Conservation (phyloP, 2,113 vertebrate species). For the Catagonus wagneri region DNA sequence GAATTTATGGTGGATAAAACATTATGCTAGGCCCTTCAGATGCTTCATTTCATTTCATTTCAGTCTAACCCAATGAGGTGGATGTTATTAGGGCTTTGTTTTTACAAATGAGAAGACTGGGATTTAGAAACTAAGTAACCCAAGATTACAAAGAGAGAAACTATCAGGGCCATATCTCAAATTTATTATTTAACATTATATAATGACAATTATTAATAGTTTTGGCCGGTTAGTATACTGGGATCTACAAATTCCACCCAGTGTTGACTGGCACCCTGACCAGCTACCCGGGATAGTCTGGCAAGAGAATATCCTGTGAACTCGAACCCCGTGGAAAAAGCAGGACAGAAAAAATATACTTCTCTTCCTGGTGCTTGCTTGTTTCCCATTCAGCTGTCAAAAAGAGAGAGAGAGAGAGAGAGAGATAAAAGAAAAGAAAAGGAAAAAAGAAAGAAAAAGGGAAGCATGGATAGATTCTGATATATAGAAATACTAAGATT, state of each 20-base stretch:
- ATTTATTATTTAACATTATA: neutral
- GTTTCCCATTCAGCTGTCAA: neutral
- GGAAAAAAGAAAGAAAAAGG: no score
- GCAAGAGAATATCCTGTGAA: neutral
- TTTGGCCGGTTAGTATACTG: neutral
- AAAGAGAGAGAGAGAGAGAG: neutral
- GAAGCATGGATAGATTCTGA: neutral
- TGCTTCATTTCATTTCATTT: neutral
- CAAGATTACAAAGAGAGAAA: neutral
- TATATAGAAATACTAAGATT: neutral
- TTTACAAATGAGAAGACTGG: conserved; percentile 7
- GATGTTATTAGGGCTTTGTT: neutral
- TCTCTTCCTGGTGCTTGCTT: neutral
- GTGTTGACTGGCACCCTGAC: no score
- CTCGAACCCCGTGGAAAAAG: neutral
- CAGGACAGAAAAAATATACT: neutral
- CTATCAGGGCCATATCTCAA: neutral
- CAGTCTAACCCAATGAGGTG: neutral
- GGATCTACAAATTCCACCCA: neutral
- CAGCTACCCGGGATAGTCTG: neutral
- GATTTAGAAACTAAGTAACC: neutral
- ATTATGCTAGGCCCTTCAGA: neutral
- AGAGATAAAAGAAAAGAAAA: no score
- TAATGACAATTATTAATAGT: neutral
- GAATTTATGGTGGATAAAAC: neutral